Evolutionary conservation across 2,113 vertebrate species (phyloP).

Genomic region (Microcebus tavaratra): DNA sequence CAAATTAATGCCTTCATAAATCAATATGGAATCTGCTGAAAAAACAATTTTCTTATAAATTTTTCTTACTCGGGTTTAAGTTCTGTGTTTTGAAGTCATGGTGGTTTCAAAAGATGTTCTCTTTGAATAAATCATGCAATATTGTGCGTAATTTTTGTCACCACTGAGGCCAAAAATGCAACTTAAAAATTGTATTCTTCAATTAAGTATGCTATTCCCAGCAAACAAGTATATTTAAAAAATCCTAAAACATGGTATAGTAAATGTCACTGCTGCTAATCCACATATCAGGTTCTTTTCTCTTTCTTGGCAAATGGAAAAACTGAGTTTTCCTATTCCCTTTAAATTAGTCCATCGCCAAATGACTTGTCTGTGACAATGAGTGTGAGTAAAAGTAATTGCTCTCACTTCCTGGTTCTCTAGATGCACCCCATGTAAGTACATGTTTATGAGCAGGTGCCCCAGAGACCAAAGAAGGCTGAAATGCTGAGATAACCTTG

Average conservation of each 20-base stretch:
- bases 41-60: constrained; percentile 35
- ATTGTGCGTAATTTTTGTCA: background rate
- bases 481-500: background rate
- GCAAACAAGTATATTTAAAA: background rate
- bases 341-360: background rate
- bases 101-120: constrained; percentile 45
- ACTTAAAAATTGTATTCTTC: background rate
- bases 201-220: background rate
- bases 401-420: background rate
- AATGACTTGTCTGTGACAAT: background rate
- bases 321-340: background rate
- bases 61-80: constrained; percentile 59
- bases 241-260: background rate
- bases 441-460: background rate
- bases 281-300: background rate
- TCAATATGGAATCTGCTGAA: constrained; percentile 70
- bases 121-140: background rate
- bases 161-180: background rate
- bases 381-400: background rate
- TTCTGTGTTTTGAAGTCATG: constrained; percentile 38
- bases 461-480: accelerated
- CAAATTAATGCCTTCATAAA: constrained; percentile 83
- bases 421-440: background rate
- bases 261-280: background rate
- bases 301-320: background rate